Evolutionary conservation across 2,797 vertebrate species (phyloP), one percentile per base, ranked within the genome.

Genomic region (Enteromius trimaculatus): DNA sequence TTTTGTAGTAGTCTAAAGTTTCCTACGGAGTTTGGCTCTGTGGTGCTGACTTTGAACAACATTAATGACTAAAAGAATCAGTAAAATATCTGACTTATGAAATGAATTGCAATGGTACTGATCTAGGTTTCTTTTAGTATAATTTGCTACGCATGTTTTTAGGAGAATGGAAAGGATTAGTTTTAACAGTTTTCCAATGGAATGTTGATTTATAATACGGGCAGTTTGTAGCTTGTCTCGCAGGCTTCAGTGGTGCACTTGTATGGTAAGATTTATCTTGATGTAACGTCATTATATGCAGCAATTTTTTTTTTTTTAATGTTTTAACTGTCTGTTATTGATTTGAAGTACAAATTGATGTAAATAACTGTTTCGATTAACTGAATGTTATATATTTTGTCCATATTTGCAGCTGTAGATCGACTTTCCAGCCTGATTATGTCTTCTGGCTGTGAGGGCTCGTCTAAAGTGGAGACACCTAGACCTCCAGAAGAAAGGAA

Each of bases 331-430:
- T 10, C 60, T 44, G 10, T 69, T 23, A 29, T 60, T 51, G n/a
- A 71, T 55, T 75, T 65, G 21, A 64, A 44, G 13, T 77, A 4
- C 1, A 6, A 77, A 69, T 23, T 60, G 6, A 26, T 42, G 8
- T 65, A 7, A 49, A 6, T 1, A 31, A 31, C 23, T 16, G 1
- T 78, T 29, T 8, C 34, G 17, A 39, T 21, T 17, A 23, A 76
- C 31, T 39, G 7, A 42, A 70, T 70, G 53, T 70, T 0, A 37
- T 66, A 2, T 79, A 83, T 16, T 89, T 85, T 60, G 70, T 86
- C 26, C 84, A 19, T 88, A 89, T 42, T 47, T 55, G 42, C 92
- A 98, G 97, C 94, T 94, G 92, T 94, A 91, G 94, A 95, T 88
- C 91, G 90, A 84, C 92, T 94, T 85, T 94, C 94, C 86, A 93